phyloP scores from a whole-genome alignment of 1,140 invertebrate species.

The Aphaenogaster rudis region DNA sequence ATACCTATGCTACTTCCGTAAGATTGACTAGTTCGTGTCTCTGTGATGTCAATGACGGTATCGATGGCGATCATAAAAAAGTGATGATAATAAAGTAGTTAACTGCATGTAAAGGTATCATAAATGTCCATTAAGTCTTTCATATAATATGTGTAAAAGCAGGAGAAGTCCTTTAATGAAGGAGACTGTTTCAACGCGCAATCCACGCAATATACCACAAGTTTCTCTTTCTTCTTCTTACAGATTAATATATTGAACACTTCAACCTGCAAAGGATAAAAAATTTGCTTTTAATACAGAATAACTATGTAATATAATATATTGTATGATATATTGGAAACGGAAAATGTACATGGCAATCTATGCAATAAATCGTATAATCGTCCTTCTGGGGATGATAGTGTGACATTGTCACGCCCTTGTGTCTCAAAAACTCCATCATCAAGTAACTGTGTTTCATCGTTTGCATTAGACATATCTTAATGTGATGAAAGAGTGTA shows the following conservation, averaged over 20 bases:
- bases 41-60: neutral
- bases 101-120: slow-evolving; percentile 93
- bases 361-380: slow-evolving; percentile 95
- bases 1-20: slow-evolving; percentile 86
- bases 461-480: slow-evolving; percentile 94
- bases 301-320: neutral
- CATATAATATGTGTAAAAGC: slow-evolving; percentile 97
- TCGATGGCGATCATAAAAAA: neutral
- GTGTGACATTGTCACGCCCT: slow-evolving; percentile 96
- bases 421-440: slow-evolving; percentile 94
- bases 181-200: slow-evolving; percentile 96
- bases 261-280: slow-evolving; percentile 91
- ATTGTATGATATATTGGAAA: neutral
- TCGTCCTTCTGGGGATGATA: slow-evolving; percentile 90
- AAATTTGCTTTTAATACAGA: neutral
- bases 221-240: slow-evolving; percentile 94
- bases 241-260: slow-evolving; percentile 99
- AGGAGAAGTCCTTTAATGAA: slow-evolving; percentile 96
- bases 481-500: slow-evolving; percentile 93
- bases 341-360: slow-evolving; percentile 94
- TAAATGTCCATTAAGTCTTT: slow-evolving; percentile 96
- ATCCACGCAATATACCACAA: slow-evolving; percentile 98
- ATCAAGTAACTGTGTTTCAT: slow-evolving; percentile 94
- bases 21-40: slow-evolving; percentile 72
- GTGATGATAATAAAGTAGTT: slow-evolving; percentile 33